A percentile compares a stretch with the other conserved stretches of the same genome.
Evolutionary conservation across 2,888 invertebrate genomes (phyloP).

Genomic region (Eremobia ochroleuca): DNA sequence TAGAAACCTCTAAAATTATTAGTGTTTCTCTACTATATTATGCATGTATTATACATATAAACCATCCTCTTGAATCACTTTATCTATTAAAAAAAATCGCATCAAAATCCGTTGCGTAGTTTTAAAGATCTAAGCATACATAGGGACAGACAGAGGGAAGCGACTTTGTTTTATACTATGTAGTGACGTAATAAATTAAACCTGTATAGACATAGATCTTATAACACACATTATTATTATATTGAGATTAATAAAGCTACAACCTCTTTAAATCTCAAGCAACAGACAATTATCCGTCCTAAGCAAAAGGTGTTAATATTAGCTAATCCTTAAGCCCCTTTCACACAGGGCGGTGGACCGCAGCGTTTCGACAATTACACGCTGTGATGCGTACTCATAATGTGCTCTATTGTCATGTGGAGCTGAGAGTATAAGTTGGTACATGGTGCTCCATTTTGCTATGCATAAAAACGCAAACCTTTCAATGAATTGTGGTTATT

Average conservation of each 20-base stretch:
- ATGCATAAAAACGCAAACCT: not conserved
- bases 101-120: too few relatives aligned
- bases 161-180: too few relatives aligned
- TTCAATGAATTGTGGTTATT: not conserved
- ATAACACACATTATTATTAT: not conserved
- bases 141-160: too few relatives aligned
- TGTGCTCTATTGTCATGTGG: slow-evolving; percentile 53
- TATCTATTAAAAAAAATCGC: too few relatives aligned
- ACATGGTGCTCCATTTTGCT: slow-evolving; percentile 43
- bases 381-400: slow-evolving; percentile 61
- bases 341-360: slow-evolving; percentile 66
- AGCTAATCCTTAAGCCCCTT: slow-evolving; percentile 67
- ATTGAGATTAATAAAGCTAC: not conserved
- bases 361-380: slow-evolving; percentile 68
- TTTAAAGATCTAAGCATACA: too few relatives aligned
- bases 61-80: too few relatives aligned
- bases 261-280: slow-evolving; percentile 22
- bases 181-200: too few relatives aligned
- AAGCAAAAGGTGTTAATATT: slow-evolving; percentile 61
- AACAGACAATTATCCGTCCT: slow-evolving; percentile 23
- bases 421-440: slow-evolving; percentile 16
- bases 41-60: too few relatives aligned
- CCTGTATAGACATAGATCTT: too few relatives aligned
- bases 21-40: too few relatives aligned
- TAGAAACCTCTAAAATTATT: too few relatives aligned